Base-by-base conservation (phyloP, 1,140 invertebrate species). In the Megalopta genalis region DNA sequence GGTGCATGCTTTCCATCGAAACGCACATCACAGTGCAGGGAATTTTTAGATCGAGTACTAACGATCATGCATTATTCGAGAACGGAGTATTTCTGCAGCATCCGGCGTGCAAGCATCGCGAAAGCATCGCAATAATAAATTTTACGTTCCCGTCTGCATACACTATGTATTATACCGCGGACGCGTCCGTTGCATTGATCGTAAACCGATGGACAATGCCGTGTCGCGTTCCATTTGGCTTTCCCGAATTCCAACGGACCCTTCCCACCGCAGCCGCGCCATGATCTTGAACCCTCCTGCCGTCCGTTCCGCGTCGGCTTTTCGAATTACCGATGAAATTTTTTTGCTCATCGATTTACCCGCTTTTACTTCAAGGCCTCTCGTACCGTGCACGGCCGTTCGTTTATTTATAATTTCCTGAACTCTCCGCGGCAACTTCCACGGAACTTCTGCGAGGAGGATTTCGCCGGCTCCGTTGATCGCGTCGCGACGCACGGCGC, bases 341-440 rank as follows among this genome's bases (percentile, higher is more conserved):
- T 77, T 32, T 78, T 72, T 54, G 8, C 46, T 39, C 46, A 78
- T 78, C 60, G 76, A 78, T 78, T 78, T 64, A 64, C 62, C 75
- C 76, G 18, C 23, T 72, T 78, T 72, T 78, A 63, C 76, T 18
- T 46, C 76, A 72, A 77, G 76, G 76, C 76, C 76, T 77, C 66
- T 46, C 68, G 27, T 42, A 59, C 57, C 49, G 46, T 57, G 42
- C 32, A 54, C 46, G 18, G 23, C 12, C 68, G 68, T 57, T 72
- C 46, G 76, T 78, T 78, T 78, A 78, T 78, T 78, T 78, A 78
- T 78, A 78, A 78, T 78, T 78, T 64, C 60, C 76, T 64, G 64
- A n/a, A 66, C 64, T 66, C 64, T 25, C 21, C 39, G 39, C n/a
- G 39, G 39, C 39, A 66, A 66, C 64, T 66, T 66, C 39, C n/a